phyloP scores from a whole-genome alignment of 1,140 invertebrate species.

The Anoplophora glabripennis region DNA sequence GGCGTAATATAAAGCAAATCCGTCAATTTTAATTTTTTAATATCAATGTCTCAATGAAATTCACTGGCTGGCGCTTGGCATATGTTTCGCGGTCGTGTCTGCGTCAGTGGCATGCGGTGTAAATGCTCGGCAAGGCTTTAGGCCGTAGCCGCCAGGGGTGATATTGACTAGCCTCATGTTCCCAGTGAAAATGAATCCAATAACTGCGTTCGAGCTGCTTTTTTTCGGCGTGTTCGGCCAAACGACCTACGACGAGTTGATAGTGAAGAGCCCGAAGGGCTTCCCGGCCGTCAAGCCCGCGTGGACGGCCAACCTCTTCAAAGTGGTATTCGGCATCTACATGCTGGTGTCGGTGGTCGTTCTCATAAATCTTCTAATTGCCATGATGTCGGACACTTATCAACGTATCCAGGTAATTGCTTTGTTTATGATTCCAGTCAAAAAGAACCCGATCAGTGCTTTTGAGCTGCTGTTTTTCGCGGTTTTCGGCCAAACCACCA shows the following conservation, averaged over 20 bases:
- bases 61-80: neutral
- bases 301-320: conserved; percentile 79
- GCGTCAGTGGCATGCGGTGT: conserved; percentile 14
- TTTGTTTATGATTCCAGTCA: conserved; percentile 70
- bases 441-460: conserved; percentile 76
- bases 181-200: conserved; percentile 78
- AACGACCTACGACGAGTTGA: conserved; percentile 82
- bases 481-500: conserved; percentile 95
- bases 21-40: too few relatives aligned
- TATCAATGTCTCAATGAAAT: too few relatives aligned
- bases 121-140: too few relatives aligned
- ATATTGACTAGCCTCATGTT: conserved; percentile 3
- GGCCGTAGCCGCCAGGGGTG: too few relatives aligned
- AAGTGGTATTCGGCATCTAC: conserved; percentile 91
- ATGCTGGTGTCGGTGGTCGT: conserved; percentile 97
- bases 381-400: conserved; percentile 99
- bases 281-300: conserved; percentile 52
- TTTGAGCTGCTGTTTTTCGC: conserved; percentile 99
- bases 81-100: conserved; percentile 12
- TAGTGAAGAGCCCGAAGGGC: conserved; percentile 52
- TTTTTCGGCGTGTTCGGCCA: conserved; percentile 98
- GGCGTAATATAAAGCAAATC: too few relatives aligned
- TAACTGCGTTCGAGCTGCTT: conserved; percentile 92
- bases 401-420: conserved; percentile 87
- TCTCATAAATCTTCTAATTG: conserved; percentile 97